These are phyloP conservation scores for Holotrichia oblita DNA, from an alignment of 1,140 invertebrate genomes.

Conservation along the genomic window DNA sequence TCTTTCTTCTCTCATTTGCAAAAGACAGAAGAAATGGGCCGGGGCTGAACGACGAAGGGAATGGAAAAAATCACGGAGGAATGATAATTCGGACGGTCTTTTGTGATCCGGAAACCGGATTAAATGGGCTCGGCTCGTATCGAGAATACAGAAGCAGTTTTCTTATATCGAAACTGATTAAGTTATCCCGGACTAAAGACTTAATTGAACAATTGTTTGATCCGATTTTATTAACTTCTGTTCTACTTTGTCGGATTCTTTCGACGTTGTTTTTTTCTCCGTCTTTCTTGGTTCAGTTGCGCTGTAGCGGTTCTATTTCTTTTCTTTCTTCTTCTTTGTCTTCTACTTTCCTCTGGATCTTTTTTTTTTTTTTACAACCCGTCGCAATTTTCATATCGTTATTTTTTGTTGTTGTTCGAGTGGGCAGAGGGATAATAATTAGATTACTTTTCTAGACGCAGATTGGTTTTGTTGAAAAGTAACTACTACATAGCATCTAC, in stretches of 20 bases:
- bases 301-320: neutral
- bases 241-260: conserved; percentile 31
- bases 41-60: neutral
- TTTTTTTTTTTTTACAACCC: neutral
- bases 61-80: conserved; percentile 23
- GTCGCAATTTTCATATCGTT: too few relatives aligned
- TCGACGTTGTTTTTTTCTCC: conserved; percentile 21
- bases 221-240: conserved; percentile 40
- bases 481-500: too few relatives aligned
- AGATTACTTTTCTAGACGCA: too few relatives aligned
- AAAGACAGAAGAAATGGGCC: neutral
- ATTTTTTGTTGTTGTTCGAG: too few relatives aligned
- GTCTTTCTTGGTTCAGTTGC: neutral
- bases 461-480: too few relatives aligned
- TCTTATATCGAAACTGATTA: conserved; percentile 52
- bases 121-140: conserved; percentile 44
- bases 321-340: neutral
- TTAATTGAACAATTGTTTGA: conserved; percentile 41
- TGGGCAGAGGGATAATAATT: too few relatives aligned
- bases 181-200: conserved; percentile 49
- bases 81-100: conserved; percentile 39
- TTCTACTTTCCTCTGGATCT: neutral
- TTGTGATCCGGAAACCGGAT: conserved; percentile 43
- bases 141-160: conserved; percentile 44
- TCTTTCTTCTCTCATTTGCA: conserved; percentile 11